Evolutionary conservation across 37 sponge, comb jelly and placozoan species (phyloP).

Genomic region (Petrosia ficiformis): DNA sequence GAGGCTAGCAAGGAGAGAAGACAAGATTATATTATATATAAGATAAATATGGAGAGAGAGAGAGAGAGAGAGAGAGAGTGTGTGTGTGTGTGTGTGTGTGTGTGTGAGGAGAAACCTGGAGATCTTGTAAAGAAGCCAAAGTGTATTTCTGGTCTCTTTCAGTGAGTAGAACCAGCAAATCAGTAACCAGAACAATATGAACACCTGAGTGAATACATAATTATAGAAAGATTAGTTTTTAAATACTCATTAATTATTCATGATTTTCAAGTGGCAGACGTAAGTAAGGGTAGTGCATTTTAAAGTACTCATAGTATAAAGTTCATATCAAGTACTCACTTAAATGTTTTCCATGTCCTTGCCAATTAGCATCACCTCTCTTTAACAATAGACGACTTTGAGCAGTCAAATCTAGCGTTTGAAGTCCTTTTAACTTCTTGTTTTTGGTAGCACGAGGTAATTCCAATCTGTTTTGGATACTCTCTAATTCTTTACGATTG

Average conservation of each 20-base stretch:
- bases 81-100: not conserved
- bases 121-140: slow-evolving; percentile 60
- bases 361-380: slow-evolving; percentile 57
- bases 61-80: not conserved
- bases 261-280: no score
- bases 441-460: slow-evolving; percentile 25
- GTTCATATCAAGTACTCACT: no score
- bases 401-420: slow-evolving; percentile 46
- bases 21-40: not conserved
- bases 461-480: slow-evolving; percentile 63
- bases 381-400: slow-evolving; percentile 45
- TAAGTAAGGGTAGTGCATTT: no score
- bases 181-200: no score
- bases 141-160: slow-evolving; percentile 76
- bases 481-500: slow-evolving; percentile 39
- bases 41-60: slow-evolving; percentile 1
- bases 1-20: slow-evolving; percentile 43
- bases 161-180: slow-evolving; percentile 62
- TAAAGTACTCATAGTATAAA: no score
- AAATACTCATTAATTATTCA: no score
- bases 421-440: slow-evolving; percentile 37
- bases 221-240: no score
- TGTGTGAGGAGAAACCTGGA: slow-evolving; percentile 42
- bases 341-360: slow-evolving; percentile 49
- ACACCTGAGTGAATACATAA: no score